Percentiles rank a stretch among this genome's conserved stretches.
Conservation (phyloP, 2,888 invertebrate species). For the Agonopterix arenella region DNA sequence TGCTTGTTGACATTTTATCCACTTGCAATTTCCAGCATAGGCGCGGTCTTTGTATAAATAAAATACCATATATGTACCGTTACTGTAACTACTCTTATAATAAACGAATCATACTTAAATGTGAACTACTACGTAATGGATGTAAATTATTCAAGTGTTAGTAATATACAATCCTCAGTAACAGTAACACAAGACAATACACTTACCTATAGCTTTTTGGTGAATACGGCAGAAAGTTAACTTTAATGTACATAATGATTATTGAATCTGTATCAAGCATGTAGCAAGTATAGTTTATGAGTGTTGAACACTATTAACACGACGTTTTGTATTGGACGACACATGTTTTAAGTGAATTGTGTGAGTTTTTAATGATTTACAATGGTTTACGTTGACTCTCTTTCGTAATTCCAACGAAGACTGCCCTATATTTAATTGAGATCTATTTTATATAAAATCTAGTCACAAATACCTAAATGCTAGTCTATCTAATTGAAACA, state of each 20-base stretch:
- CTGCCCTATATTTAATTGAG: slow-evolving; percentile 75
- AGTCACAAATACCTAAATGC: slow-evolving; percentile 64
- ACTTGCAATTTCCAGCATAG: too few species aligned
- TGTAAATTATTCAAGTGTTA: slow-evolving; percentile 44
- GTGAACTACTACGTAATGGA: slow-evolving; percentile 18
- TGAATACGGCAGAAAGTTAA: slow-evolving; percentile 73
- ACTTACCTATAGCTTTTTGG: slow-evolving; percentile 65
- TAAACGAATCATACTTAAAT: slow-evolving; percentile 11
- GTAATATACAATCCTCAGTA: slow-evolving; percentile 58
- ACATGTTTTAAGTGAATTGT: slow-evolving; percentile 47
- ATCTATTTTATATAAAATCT: slow-evolving; percentile 73
- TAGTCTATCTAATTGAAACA: slow-evolving; percentile 53
- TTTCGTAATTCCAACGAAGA: slow-evolving; percentile 74
- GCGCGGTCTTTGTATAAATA: too few species aligned
- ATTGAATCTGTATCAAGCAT: slow-evolving; percentile 38
- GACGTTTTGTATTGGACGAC: slow-evolving; percentile 43
- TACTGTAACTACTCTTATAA: too few species aligned
- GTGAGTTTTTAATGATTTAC: slow-evolving; percentile 55
- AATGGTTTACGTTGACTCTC: slow-evolving; percentile 62
- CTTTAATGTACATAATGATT: slow-evolving; percentile 27
- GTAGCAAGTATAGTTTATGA: slow-evolving; percentile 36
- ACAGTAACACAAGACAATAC: slow-evolving; percentile 73
- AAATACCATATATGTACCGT: too few species aligned
- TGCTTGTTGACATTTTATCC: too few species aligned
- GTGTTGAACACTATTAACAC: slow-evolving; percentile 44